Percentiles rank a stretch among this genome's conserved stretches.
phyloP scores from a whole-genome alignment of 2,113 vertebrate species.

The Caloenas nicobarica region DNA sequence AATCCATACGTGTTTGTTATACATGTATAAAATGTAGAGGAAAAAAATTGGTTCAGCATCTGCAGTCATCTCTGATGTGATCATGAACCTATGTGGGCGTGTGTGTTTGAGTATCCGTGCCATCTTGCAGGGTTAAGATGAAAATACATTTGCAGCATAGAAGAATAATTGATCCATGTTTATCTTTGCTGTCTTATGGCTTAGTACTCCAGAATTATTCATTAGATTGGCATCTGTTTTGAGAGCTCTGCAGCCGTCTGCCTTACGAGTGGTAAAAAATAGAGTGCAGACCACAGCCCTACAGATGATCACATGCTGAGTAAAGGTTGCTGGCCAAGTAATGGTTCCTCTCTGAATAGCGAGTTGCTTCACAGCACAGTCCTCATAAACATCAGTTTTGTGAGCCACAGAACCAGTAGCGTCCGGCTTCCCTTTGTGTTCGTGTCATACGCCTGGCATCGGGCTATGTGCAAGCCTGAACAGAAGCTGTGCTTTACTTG shows the following conservation, averaged over 20 bases:
- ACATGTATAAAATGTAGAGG: accelerated
- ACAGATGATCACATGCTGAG: background rate
- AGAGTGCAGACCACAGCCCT: background rate
- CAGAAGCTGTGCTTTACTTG: slow-evolving; percentile 18
- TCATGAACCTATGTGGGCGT: background rate
- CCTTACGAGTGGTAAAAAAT: background rate
- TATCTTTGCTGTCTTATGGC: background rate
- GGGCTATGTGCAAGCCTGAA: slow-evolving; percentile 1
- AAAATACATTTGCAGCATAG: background rate
- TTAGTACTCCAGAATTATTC: background rate
- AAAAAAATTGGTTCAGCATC: accelerated
- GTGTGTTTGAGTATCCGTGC: background rate
- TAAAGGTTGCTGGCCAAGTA: background rate
- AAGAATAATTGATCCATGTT: background rate
- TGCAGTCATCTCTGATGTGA: background rate
- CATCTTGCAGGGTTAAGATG: background rate
- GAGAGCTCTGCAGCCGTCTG: background rate
- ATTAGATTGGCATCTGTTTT: background rate
- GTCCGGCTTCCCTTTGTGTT: background rate
- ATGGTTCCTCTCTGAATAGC: background rate
- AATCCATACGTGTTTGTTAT: background rate
- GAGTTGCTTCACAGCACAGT: background rate
- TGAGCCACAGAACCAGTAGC: slow-evolving; percentile 42
- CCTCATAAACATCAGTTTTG: background rate
- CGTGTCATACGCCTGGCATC: background rate